phyloP scores from a whole-genome alignment of 2,797 vertebrate species.

The Hyperoplus immaculatus region DNA sequence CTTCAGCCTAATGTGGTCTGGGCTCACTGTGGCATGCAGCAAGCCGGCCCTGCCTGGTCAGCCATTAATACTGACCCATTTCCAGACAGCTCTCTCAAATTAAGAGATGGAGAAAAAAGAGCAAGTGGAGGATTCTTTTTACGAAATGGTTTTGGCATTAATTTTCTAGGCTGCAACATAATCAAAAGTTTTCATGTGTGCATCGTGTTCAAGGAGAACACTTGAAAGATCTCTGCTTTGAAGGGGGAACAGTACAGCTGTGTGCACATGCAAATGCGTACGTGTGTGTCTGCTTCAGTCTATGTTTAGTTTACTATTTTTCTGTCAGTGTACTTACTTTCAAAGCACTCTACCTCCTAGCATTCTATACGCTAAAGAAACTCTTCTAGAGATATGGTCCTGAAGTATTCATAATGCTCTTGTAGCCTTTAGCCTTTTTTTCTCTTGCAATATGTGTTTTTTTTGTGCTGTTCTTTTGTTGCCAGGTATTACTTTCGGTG shows the following conservation, averaged over 20 bases:
- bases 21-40: constrained; percentile 45
- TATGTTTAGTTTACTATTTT: constrained; percentile 40
- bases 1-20: constrained; percentile 42
- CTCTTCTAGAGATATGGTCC: constrained; percentile 54
- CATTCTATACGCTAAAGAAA: constrained; percentile 53
- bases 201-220: background rate
- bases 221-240: constrained; percentile 3
- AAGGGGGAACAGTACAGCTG: constrained; percentile 20
- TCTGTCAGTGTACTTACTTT: constrained; percentile 40
- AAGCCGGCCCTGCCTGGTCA: constrained; percentile 16
- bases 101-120: background rate
- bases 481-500: constrained; percentile 41
- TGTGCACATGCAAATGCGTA: constrained; percentile 9
- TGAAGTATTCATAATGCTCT: constrained; percentile 51
- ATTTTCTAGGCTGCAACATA: background rate
- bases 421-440: constrained; percentile 48
- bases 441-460: constrained; percentile 36
- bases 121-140: background rate
- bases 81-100: constrained; percentile 13
- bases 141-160: background rate
- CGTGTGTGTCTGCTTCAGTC: constrained; percentile 24
- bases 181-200: background rate
- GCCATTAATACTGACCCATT: constrained; percentile 40
- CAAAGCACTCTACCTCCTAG: constrained; percentile 46
- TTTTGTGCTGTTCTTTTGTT: constrained; percentile 50